phyloP scores from a whole-genome alignment of 2,888 invertebrate species.

The Pardosa pseudoannulata region DNA sequence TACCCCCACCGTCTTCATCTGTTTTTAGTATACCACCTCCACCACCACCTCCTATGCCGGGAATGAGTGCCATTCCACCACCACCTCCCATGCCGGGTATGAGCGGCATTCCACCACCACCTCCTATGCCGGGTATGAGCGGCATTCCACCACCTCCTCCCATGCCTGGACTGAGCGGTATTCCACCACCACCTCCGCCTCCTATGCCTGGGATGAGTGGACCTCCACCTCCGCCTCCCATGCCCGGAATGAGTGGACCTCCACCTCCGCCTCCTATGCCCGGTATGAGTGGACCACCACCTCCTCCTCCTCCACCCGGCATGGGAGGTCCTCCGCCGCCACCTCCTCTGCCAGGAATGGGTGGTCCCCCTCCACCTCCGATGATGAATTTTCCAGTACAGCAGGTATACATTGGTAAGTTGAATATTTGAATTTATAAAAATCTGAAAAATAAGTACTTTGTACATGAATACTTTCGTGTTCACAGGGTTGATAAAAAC shows the following conservation, averaged over 20 bases:
- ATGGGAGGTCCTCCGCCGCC: constrained; percentile 74
- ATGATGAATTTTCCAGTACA: constrained; percentile 75
- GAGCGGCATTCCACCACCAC: constrained; percentile 65
- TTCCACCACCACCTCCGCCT: constrained; percentile 75
- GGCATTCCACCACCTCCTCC: constrained; percentile 79
- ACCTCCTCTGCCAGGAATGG: constrained; percentile 68
- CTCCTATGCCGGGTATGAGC: constrained; percentile 61
- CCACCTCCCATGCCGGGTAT: constrained; percentile 68
- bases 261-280: constrained; percentile 79
- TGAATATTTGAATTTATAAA: no score
- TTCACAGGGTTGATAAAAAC: no score
- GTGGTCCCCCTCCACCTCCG: constrained; percentile 39
- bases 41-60: constrained; percentile 79
- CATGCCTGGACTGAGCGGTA: constrained; percentile 74
- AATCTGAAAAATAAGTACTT: no score
- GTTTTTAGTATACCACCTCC: constrained; percentile 78
- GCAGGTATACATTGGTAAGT: constrained; percentile 72
- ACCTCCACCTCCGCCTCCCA: constrained; percentile 48
- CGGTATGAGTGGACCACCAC: constrained; percentile 77
- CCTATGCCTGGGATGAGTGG: constrained; percentile 35
- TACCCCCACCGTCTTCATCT: constrained; percentile 71
- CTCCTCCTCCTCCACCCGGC: constrained; percentile 78
- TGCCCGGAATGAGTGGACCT: constrained; percentile 76
- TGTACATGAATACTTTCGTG: no score
- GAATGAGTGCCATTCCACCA: constrained; percentile 48